phyloP scores from a whole-genome alignment of 2,888 invertebrate genomes.

The Anarsia innoxiella region DNA sequence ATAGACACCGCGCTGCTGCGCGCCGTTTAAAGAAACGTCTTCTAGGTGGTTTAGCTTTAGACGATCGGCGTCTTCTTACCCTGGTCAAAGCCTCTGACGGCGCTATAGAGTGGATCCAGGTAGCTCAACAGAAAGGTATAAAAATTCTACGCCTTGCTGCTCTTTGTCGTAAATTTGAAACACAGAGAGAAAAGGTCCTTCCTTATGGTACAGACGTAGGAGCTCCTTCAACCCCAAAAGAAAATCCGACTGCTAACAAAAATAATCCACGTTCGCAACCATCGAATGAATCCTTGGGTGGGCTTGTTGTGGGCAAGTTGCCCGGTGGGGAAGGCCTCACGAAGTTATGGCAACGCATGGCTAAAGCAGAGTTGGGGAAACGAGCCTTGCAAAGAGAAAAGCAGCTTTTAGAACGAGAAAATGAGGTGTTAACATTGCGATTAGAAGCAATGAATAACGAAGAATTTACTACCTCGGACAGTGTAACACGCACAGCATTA shows the following conservation, averaged over 20 bases:
- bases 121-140: conserved; percentile 59
- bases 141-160: conserved; percentile 66
- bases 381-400: conserved; percentile 55
- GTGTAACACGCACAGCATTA: too few relatives aligned
- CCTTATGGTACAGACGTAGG: conserved; percentile 42
- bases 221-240: conserved; percentile 36
- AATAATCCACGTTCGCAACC: conserved; percentile 31
- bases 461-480: background rate
- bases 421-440: conserved; percentile 33
- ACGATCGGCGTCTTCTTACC: conserved; percentile 37
- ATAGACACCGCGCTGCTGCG: conserved; percentile 53
- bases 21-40: conserved; percentile 41
- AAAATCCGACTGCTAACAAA: conserved; percentile 22
- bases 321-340: conserved; percentile 57
- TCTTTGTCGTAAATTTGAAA: conserved; percentile 75
- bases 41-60: conserved; percentile 38
- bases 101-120: conserved; percentile 52
- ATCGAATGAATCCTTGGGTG: conserved; percentile 47
- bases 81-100: conserved; percentile 54
- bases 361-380: conserved; percentile 54
- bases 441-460: conserved; percentile 24
- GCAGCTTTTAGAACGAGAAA: conserved; percentile 47
- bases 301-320: too few relatives aligned
- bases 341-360: conserved; percentile 57
- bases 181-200: conserved; percentile 65